These are phyloP conservation scores for Aspidapion aeneum DNA, from an alignment of 2,888 invertebrate species.

Conservation along the genomic window DNA sequence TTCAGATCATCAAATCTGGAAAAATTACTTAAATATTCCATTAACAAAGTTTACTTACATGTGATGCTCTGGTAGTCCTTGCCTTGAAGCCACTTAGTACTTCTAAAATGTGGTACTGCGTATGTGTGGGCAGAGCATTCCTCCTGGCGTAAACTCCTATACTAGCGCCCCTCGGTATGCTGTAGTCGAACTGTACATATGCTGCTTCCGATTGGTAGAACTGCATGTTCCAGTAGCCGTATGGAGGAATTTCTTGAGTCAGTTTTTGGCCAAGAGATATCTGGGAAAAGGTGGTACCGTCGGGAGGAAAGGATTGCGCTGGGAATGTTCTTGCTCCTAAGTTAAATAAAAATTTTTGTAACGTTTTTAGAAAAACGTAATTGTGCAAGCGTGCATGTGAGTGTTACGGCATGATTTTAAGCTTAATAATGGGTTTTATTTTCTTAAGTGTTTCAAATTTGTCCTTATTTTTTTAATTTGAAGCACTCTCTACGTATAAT, in stretches of 20 bases:
- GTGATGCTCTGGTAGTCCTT: conserved; percentile 77
- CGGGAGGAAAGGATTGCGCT: conserved; percentile 87
- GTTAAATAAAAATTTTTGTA: background rate
- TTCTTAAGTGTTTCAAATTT: too few species aligned
- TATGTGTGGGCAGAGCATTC: conserved; percentile 93
- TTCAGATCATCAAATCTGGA: too few species aligned
- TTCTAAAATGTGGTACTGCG: conserved; percentile 94
- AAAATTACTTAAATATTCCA: too few species aligned
- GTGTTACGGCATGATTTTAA: too few species aligned
- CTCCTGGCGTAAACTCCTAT: conserved; percentile 94
- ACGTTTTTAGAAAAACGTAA: too few species aligned
- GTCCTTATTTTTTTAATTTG: too few species aligned
- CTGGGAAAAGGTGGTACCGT: conserved; percentile 89
- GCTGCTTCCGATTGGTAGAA: conserved; percentile 93
- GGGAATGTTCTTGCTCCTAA: conserved; percentile 87
- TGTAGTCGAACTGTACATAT: conserved; percentile 92
- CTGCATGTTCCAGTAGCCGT: conserved; percentile 97
- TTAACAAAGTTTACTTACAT: too few species aligned
- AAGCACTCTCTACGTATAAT: too few species aligned
- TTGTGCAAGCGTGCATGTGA: too few species aligned
- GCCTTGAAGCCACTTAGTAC: conserved; percentile 88
- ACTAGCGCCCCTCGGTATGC: conserved; percentile 85
- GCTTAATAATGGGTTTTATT: too few species aligned
- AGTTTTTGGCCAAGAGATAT: conserved; percentile 84
- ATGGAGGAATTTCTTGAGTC: conserved; percentile 86